Evolutionary conservation across 2,797 vertebrate genomes (phyloP).

Genomic region (Gymnoscopelus microlampas): DNA sequence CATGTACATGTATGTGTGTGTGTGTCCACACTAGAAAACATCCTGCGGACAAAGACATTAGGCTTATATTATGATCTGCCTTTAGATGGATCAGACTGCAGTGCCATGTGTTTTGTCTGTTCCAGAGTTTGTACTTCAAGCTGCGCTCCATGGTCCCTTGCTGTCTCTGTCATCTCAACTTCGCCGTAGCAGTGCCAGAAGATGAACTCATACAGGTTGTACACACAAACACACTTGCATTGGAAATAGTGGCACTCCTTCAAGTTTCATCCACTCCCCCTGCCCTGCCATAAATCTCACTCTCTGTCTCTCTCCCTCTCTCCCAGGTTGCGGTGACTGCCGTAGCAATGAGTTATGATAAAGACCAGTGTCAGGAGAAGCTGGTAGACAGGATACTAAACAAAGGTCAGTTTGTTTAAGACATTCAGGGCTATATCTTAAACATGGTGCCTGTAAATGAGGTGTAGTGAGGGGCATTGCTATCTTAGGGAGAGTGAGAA

Average conservation of each 20-base stretch:
- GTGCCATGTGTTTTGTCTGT: slow-evolving; percentile 29
- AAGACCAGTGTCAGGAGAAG: slow-evolving; percentile 89
- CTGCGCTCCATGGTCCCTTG: slow-evolving; percentile 96
- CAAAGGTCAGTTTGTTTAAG: slow-evolving; percentile 81
- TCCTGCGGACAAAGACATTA: no score
- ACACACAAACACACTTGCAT: not conserved
- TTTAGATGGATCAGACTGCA: not conserved
- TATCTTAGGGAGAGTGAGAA: no score
- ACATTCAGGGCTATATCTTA: no score
- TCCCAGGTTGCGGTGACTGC: slow-evolving; percentile 94
- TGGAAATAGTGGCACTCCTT: not conserved
- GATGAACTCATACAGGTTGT: slow-evolving; percentile 96
- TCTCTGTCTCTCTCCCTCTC: not conserved
- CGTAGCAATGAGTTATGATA: slow-evolving; percentile 96
- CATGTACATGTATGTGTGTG: no score
- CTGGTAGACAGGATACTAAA: slow-evolving; percentile 82
- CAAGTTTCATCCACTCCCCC: not conserved
- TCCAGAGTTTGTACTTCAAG: slow-evolving; percentile 97
- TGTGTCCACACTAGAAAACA: no score
- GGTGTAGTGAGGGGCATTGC: no score
- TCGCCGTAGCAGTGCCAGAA: slow-evolving; percentile 95
- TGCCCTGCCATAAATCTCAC: not conserved
- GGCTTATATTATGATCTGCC: not conserved
- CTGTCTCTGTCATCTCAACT: slow-evolving; percentile 97
- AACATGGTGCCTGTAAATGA: no score